Evolutionary conservation across 2,888 invertebrate genomes (phyloP).

Genomic region (Sphinx pinastri): DNA sequence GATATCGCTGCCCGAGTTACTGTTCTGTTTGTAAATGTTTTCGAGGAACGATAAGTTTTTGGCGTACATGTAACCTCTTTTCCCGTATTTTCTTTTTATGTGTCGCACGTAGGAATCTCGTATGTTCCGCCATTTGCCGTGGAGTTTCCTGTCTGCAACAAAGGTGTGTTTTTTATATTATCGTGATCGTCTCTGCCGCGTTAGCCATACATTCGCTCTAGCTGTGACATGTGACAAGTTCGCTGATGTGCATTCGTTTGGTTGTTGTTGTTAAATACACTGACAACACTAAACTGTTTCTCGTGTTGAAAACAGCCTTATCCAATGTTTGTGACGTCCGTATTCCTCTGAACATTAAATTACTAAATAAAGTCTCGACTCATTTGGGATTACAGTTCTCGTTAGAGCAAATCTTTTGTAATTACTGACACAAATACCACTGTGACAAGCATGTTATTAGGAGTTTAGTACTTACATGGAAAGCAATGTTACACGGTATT

Average conservation of each 20-base stretch:
- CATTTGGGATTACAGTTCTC: not conserved
- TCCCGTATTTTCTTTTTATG: constrained; percentile 51
- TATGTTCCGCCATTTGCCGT: constrained; percentile 74
- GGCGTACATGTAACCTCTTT: constrained; percentile 62
- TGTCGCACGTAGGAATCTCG: constrained; percentile 72
- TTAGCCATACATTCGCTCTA: not conserved
- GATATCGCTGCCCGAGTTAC: constrained; percentile 53
- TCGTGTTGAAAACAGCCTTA: not conserved
- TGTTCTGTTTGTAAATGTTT: constrained; percentile 52
- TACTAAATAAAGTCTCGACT: not conserved
- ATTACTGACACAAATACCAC: not conserved
- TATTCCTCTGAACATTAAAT: not conserved
- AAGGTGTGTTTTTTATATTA: constrained; percentile 15
- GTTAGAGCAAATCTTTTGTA: not conserved
- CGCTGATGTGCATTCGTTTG: not conserved
- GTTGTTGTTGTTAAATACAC: not conserved
- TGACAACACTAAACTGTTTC: too few species aligned
- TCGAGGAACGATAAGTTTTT: constrained; percentile 64
- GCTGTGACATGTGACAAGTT: not conserved
- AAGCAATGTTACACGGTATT: too few species aligned
- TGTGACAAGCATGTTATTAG: not conserved
- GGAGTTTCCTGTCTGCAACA: constrained; percentile 65
- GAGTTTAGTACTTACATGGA: too few species aligned
- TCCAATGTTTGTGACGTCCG: too few species aligned
- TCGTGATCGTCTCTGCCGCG: not conserved